Percentiles rank a stretch among this genome's conserved stretches.
phyloP scores from a whole-genome alignment of 2,113 vertebrate species.

The Stercorarius parasiticus region DNA sequence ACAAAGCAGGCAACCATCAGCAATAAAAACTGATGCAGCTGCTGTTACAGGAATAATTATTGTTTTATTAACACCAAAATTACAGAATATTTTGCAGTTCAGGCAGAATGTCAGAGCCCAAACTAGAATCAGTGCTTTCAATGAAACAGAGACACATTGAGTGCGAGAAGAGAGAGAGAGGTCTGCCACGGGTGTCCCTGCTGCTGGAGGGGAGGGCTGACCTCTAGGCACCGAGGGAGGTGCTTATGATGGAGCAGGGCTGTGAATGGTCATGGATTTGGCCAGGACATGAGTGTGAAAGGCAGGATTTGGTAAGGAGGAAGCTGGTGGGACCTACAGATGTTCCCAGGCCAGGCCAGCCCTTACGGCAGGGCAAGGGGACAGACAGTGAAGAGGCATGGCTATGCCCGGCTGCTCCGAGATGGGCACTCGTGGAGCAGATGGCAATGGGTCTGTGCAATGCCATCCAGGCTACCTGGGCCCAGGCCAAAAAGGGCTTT shows the following conservation, averaged over 20 bases:
- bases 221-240: constrained; percentile 46
- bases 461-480: neutral
- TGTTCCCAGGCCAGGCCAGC: neutral
- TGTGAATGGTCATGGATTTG: accelerated
- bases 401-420: neutral
- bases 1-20: neutral
- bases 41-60: neutral
- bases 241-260: accelerated
- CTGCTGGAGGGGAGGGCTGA: neutral
- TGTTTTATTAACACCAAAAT: constrained; percentile 34
- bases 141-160: neutral
- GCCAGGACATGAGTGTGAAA: neutral
- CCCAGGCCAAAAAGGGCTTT: neutral
- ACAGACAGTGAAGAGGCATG: neutral
- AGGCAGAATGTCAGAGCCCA: neutral
- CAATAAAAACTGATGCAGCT: neutral
- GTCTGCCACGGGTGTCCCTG: neutral
- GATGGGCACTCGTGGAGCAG: neutral
- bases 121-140: constrained; percentile 8
- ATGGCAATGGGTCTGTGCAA: neutral
- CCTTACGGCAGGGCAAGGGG: neutral
- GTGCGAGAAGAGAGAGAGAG: neutral
- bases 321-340: neutral
- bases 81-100: neutral
- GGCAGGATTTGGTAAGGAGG: constrained; percentile 22